Evolutionary conservation across 35 echinoderm and acorn worm genomes (phyloP).

Genomic region (Eucidaris tribuloides): DNA sequence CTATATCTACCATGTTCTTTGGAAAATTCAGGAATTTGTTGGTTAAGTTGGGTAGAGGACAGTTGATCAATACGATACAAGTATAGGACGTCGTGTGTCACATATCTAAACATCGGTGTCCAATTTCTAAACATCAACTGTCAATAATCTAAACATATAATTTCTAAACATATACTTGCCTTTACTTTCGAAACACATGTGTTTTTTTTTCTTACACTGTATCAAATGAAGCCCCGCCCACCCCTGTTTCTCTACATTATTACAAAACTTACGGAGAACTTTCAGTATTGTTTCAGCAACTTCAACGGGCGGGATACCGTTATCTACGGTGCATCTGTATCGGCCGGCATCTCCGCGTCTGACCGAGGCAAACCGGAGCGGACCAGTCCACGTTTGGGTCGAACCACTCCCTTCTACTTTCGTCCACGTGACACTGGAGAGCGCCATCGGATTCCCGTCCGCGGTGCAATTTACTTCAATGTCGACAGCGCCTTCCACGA

Average conservation of each 20-base stretch:
- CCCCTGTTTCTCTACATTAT: neutral
- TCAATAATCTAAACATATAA: neutral
- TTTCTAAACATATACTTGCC: neutral
- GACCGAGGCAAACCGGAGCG: slow-evolving; percentile 45
- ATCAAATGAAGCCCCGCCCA: neutral
- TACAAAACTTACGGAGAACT: slow-evolving; percentile 61
- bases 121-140: neutral
- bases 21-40: too few species aligned
- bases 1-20: too few species aligned
- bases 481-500: neutral
- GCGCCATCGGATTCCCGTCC: slow-evolving; percentile 51
- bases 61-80: neutral
- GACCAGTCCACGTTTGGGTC: neutral
- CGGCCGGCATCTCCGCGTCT: slow-evolving; percentile 61
- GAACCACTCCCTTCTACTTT: slow-evolving; percentile 41
- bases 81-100: too few species aligned
- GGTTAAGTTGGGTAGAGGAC: too few species aligned
- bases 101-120: too few species aligned
- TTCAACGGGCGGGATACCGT: slow-evolving; percentile 54
- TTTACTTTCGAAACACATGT: neutral
- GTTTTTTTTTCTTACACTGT: neutral
- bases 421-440: slow-evolving; percentile 45
- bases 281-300: slow-evolving; percentile 46
- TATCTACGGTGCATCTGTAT: slow-evolving; percentile 82
- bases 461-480: slow-evolving; percentile 29